Evolutionary conservation across 2,113 vertebrate species (phyloP).

Genomic region (Prietella phreatophila): DNA sequence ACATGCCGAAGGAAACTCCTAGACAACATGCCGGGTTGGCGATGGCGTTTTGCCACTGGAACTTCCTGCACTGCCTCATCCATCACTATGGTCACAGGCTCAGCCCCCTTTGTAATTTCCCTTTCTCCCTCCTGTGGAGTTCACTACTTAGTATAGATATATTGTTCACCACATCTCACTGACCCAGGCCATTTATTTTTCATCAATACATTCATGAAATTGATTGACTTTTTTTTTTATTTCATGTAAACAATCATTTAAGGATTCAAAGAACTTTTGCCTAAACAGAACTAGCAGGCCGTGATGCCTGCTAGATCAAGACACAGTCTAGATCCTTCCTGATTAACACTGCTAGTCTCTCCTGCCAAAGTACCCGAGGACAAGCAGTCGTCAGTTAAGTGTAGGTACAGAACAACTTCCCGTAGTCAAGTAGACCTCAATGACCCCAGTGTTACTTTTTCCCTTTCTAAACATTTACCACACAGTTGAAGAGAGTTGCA

Average conservation of each 20-base stretch:
- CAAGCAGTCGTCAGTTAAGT: slow-evolving; percentile 55
- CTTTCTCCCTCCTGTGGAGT: slow-evolving; percentile 11
- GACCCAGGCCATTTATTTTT: background rate
- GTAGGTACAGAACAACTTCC: slow-evolving; percentile 65
- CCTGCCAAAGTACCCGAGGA: slow-evolving; percentile 52
- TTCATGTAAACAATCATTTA: background rate
- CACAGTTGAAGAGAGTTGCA: background rate
- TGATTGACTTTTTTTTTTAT: background rate
- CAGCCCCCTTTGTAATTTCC: slow-evolving; percentile 44
- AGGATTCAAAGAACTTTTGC: background rate
- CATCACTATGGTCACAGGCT: slow-evolving; percentile 63
- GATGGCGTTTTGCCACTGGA: slow-evolving; percentile 59
- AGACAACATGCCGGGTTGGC: slow-evolving; percentile 61
- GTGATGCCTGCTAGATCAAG: background rate
- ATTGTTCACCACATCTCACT: slow-evolving; percentile 8
- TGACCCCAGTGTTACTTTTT: slow-evolving; percentile 55
- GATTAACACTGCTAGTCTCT: slow-evolving; percentile 31
- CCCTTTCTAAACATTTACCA: slow-evolving; percentile 43
- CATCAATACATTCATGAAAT: background rate
- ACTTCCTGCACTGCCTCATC: slow-evolving; percentile 63
- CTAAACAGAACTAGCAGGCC: background rate
- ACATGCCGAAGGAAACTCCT: slow-evolving; percentile 59
- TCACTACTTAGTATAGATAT: slow-evolving; percentile 3
- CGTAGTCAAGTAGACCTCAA: slow-evolving; percentile 54
- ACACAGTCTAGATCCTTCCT: slow-evolving; percentile 19